Percentiles rank a stretch among this genome's conserved stretches.
phyloP scores from a whole-genome alignment of 2,888 invertebrate genomes.

The Dryobota labecula region DNA sequence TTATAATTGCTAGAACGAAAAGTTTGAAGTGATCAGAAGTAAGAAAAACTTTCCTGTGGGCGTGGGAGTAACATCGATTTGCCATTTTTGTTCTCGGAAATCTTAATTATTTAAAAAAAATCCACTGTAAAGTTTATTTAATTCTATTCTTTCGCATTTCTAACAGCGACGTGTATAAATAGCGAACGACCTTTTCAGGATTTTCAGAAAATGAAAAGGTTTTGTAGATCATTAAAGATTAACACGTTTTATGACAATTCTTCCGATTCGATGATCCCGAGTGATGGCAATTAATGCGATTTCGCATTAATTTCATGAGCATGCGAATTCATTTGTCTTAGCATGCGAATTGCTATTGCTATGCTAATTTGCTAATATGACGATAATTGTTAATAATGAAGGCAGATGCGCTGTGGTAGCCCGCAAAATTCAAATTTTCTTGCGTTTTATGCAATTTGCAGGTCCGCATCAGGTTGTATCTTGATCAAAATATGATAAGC shows the following conservation, averaged over 20 bases:
- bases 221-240: not conserved
- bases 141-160: not conserved
- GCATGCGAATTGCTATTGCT: too few species aligned
- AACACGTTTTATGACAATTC: not conserved
- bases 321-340: too few species aligned
- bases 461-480: too few species aligned
- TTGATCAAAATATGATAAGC: too few species aligned
- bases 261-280: too few species aligned
- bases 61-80: slow-evolving; percentile 14
- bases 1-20: not conserved
- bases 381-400: too few species aligned
- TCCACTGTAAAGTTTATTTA: not conserved
- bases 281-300: too few species aligned
- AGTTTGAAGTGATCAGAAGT: not conserved
- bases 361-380: too few species aligned
- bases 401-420: too few species aligned
- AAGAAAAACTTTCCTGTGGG: not conserved
- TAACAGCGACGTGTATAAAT: not conserved
- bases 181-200: not conserved
- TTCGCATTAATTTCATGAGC: too few species aligned
- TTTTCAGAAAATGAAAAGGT: not conserved
- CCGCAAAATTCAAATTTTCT: too few species aligned
- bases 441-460: too few species aligned
- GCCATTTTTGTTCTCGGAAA: slow-evolving; percentile 1
- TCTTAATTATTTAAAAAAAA: not conserved